phyloP scores from a whole-genome alignment of 2,797 vertebrate species.

The Tolypeutes matacus region DNA sequence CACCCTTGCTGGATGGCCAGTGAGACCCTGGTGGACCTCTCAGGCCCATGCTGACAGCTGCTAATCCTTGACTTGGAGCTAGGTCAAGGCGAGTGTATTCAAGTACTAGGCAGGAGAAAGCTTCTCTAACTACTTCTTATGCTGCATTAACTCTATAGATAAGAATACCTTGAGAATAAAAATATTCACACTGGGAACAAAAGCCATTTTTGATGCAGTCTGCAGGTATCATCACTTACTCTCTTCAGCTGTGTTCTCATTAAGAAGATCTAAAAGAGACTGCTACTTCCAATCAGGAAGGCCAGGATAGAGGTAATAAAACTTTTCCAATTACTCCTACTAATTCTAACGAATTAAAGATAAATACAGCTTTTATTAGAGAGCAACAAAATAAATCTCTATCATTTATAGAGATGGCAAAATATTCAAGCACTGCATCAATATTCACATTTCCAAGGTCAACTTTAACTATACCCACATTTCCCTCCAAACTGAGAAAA shows the following conservation, averaged over 20 bases:
- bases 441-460: conserved; percentile 17
- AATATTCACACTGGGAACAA: background rate
- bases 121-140: background rate
- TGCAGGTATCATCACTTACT: background rate
- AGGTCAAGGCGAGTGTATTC: background rate
- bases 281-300: background rate
- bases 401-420: background rate
- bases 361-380: conserved; percentile 25
- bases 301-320: background rate
- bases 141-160: background rate
- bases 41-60: background rate
- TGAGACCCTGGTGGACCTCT: background rate
- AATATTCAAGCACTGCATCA: background rate
- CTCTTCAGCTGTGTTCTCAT: background rate
- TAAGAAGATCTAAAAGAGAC: background rate
- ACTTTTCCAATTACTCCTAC: conserved; percentile 14
- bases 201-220: background rate
- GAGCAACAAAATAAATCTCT: background rate
- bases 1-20: background rate
- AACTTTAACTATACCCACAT: background rate
- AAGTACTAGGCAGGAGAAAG: background rate
- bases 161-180: background rate
- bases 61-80: background rate
- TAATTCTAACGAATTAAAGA: conserved; percentile 25
- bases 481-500: conserved; percentile 36